Evolutionary conservation across 2,797 vertebrate genomes (phyloP).

Genomic region (Bothrops alternatus): DNA sequence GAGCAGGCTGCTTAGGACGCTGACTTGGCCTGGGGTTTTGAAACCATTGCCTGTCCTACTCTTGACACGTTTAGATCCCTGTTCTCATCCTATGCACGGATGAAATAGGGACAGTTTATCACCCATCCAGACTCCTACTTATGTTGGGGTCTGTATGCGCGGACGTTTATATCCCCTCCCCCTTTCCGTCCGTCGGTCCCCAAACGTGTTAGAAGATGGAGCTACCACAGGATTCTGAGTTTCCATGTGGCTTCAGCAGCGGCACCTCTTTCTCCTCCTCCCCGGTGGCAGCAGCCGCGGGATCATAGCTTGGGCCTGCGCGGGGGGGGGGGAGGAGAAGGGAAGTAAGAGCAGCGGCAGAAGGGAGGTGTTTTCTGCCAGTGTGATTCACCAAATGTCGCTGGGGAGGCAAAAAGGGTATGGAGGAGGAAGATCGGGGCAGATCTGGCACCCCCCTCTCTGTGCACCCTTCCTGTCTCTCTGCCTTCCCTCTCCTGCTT

Average conservation of each 20-base stretch:
- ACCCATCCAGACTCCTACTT: constrained; percentile 35
- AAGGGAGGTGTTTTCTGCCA: constrained; percentile 68
- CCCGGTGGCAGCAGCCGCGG: constrained; percentile 67
- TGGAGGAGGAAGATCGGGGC: constrained; percentile 8
- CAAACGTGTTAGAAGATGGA: constrained; percentile 33
- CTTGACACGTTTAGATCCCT: constrained; percentile 82
- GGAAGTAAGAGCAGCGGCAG: constrained; percentile 40
- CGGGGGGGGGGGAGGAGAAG: constrained; percentile 60
- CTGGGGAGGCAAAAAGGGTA: constrained; percentile 51
- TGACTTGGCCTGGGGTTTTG: constrained; percentile 70
- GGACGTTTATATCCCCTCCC: not conserved
- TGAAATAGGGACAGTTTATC: constrained; percentile 45
- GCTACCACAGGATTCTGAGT: constrained; percentile 57
- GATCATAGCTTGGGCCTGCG: constrained; percentile 71
- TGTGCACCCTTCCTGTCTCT: not conserved
- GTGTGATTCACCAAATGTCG: constrained; percentile 62
- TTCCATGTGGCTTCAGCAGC: constrained; percentile 63
- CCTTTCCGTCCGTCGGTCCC: constrained; percentile 11
- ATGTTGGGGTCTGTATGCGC: not conserved
- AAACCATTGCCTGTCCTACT: constrained; percentile 80
- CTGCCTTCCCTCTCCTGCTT: constrained; percentile 64
- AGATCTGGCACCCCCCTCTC: constrained; percentile 34
- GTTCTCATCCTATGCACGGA: constrained; percentile 54
- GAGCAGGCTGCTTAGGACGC: constrained; percentile 56
- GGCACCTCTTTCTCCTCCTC: constrained; percentile 59